A percentile compares a stretch with the other conserved stretches of the same genome.
These are phyloP conservation scores for Cyprinodon variegatus DNA, from an alignment of 2,113 vertebrate species.

Conservation along the genomic window DNA sequence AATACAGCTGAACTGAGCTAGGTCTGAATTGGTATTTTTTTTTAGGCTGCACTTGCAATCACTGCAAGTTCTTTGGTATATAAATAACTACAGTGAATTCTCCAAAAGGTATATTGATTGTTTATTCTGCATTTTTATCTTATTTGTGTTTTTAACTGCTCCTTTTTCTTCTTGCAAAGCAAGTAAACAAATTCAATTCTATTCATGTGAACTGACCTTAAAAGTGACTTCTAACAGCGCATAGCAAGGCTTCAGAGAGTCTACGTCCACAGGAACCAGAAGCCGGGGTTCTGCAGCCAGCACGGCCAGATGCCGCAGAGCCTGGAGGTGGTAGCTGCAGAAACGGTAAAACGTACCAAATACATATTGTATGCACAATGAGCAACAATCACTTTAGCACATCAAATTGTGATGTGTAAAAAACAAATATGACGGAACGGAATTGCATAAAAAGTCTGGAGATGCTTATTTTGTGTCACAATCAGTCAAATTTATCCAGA, in stretches of 20 bases:
- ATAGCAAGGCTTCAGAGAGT: slow-evolving; percentile 92
- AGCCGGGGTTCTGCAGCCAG: slow-evolving; percentile 93
- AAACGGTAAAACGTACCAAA: background rate
- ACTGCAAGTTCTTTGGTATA: no score
- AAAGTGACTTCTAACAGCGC: slow-evolving; percentile 95
- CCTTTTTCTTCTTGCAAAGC: no score
- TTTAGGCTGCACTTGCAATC: no score
- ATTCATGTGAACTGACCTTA: slow-evolving; percentile 79
- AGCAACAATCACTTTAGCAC: background rate
- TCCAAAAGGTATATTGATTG: no score
- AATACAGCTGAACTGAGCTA: no score
- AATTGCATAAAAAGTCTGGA: background rate
- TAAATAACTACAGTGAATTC: no score
- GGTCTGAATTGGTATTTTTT: no score
- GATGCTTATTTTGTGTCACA: background rate
- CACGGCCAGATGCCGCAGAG: slow-evolving; percentile 92
- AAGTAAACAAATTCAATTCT: no score
- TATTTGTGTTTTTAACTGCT: no score
- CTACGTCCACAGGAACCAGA: slow-evolving; percentile 93
- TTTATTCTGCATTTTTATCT: no score
- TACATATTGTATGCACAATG: no score
- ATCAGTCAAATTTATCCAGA: background rate
- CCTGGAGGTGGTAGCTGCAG: slow-evolving; percentile 95
- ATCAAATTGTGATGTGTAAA: background rate
- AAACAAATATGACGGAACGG: background rate